Percentiles rank a stretch among this genome's conserved stretches.
Evolutionary conservation across 2,113 vertebrate genomes (phyloP).

Genomic region (Mustela lutreola): DNA sequence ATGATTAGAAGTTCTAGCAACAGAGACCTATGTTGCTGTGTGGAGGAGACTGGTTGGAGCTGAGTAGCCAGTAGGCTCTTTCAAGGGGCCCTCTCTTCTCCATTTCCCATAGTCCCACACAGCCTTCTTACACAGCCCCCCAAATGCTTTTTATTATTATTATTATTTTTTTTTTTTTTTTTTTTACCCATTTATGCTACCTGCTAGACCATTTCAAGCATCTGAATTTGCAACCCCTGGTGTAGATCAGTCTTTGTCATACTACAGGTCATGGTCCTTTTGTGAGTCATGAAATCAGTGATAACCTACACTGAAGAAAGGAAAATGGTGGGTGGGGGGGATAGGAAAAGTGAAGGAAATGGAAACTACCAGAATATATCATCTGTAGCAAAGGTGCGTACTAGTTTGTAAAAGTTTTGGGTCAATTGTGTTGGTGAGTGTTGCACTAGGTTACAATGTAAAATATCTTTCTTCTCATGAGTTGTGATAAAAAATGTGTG

Average conservation of each 20-base stretch:
- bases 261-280: neutral
- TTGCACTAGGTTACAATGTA: neutral
- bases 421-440: neutral
- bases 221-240: neutral
- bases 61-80: neutral
- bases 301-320: neutral
- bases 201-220: neutral
- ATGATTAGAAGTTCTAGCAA: neutral
- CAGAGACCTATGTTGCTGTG: neutral
- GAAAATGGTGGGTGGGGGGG: too few species aligned
- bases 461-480: constrained; percentile 27
- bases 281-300: neutral
- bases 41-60: neutral
- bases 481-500: constrained; percentile 31
- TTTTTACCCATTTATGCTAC: neutral
- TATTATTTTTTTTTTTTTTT: too few species aligned
- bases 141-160: too few species aligned
- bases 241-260: neutral
- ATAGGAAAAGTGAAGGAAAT: neutral
- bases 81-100: too few species aligned
- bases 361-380: neutral
- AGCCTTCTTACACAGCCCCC: too few species aligned
- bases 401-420: neutral
- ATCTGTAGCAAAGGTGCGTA: neutral
- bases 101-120: too few species aligned